phyloP scores from a whole-genome alignment of 2,113 vertebrate species.

The Cavia aperea region DNA sequence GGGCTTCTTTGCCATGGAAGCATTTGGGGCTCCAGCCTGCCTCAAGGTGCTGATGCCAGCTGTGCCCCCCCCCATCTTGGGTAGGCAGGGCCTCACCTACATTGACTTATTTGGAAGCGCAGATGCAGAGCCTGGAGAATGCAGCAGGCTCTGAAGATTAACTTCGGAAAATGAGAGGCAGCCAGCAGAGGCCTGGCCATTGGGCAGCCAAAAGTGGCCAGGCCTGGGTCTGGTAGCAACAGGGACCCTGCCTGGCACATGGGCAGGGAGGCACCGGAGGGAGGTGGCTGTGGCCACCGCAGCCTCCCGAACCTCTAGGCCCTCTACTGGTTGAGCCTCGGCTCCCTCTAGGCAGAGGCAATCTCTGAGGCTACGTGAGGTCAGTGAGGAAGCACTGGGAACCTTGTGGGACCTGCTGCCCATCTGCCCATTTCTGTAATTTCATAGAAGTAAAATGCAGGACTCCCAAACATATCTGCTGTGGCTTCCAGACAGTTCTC shows the following conservation, averaged over 20 bases:
- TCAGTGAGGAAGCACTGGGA: neutral
- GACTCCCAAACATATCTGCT: accelerated
- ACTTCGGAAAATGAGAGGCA: neutral
- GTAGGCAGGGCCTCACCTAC: too few relatives aligned
- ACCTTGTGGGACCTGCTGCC: neutral
- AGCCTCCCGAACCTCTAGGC: accelerated
- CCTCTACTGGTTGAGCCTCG: neutral
- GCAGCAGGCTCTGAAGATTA: neutral
- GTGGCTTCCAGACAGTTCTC: neutral
- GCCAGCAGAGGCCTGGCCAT: neutral
- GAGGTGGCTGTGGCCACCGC: accelerated
- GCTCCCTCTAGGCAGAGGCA: accelerated
- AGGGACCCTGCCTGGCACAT: accelerated
- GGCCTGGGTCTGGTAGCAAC: neutral
- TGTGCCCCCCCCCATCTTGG: neutral
- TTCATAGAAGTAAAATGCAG: neutral
- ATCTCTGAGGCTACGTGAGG: neutral
- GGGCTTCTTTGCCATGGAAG: neutral
- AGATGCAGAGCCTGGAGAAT: neutral
- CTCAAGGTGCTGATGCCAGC: neutral
- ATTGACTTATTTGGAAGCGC: neutral
- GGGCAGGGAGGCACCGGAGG: too few relatives aligned
- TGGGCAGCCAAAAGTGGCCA: neutral
- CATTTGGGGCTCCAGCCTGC: neutral
- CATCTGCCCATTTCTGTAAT: neutral